A percentile compares a stretch with the other conserved stretches of the same genome.
Conservation (phyloP, 2,113 vertebrate genomes). For the Turdus rufiventris region DNA sequence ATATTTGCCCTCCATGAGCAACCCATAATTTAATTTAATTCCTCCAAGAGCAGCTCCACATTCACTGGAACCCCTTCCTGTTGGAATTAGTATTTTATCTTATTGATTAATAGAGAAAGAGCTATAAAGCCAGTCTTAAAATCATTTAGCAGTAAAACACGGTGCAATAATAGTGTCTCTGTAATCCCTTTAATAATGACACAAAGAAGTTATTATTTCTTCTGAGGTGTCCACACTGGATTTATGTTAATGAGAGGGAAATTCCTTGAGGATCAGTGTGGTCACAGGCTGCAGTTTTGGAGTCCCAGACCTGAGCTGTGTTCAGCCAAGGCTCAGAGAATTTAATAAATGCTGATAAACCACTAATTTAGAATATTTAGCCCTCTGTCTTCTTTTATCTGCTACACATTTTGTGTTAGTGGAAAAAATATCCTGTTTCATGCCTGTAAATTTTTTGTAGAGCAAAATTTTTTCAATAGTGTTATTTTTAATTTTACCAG, state of each 20-base stretch:
- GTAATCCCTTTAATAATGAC: neutral
- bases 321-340: neutral
- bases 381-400: neutral
- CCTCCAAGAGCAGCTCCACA: neutral
- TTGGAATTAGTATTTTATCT: conserved; percentile 42
- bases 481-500: neutral
- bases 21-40: neutral
- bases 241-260: neutral
- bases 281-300: neutral
- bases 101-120: conserved; percentile 1
- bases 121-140: neutral
- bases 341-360: neutral
- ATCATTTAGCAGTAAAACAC: neutral
- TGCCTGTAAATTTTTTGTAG: neutral
- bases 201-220: neutral
- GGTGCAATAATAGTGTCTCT: neutral
- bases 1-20: neutral
- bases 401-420: neutral
- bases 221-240: neutral
- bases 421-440: neutral
- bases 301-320: neutral
- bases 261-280: neutral
- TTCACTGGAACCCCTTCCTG: neutral
- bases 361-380: neutral
- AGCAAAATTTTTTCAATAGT: accelerated